Conservation (phyloP, 2,113 vertebrate genomes). For the Chrysemys picta region DNA sequence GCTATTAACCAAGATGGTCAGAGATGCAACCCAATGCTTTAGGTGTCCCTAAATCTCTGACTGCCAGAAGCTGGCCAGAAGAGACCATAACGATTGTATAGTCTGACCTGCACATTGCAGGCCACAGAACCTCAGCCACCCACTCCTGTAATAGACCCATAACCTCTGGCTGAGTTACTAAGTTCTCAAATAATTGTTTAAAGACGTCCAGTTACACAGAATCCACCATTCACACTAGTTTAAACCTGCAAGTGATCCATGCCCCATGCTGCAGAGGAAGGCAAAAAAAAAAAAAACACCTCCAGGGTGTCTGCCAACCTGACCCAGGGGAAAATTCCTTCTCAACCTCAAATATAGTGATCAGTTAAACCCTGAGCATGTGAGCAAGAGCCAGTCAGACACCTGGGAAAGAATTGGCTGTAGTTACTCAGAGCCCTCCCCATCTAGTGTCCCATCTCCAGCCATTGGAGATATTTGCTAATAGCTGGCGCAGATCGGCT, state of each 20-base stretch:
- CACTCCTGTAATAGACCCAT: not conserved
- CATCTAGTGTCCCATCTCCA: not conserved
- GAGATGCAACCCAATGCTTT: not conserved
- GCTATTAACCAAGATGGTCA: not conserved
- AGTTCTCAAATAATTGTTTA: not conserved
- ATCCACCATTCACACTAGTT: not conserved
- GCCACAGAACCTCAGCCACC: not conserved
- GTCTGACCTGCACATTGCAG: not conserved
- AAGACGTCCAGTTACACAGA: not conserved
- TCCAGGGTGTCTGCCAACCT: not conserved
- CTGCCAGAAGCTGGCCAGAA: not conserved
- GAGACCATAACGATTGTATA: not conserved
- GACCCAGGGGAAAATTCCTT: not conserved
- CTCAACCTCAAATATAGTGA: not conserved
- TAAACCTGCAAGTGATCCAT: not conserved
- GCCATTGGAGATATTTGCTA: not conserved
- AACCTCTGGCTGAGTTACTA: not conserved
- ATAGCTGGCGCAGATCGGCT: not conserved
- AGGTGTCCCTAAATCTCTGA: not conserved
- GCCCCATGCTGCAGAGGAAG: not conserved
- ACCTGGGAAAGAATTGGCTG: not conserved
- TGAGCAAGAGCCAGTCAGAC: not conserved
- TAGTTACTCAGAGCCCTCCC: not conserved
- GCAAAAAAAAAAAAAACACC: no score
- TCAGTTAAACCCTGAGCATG: not conserved